Percentiles rank a stretch among this genome's conserved stretches.
phyloP scores from a whole-genome alignment of 1,140 invertebrate genomes.

The Neoseiulus cucumeris region DNA sequence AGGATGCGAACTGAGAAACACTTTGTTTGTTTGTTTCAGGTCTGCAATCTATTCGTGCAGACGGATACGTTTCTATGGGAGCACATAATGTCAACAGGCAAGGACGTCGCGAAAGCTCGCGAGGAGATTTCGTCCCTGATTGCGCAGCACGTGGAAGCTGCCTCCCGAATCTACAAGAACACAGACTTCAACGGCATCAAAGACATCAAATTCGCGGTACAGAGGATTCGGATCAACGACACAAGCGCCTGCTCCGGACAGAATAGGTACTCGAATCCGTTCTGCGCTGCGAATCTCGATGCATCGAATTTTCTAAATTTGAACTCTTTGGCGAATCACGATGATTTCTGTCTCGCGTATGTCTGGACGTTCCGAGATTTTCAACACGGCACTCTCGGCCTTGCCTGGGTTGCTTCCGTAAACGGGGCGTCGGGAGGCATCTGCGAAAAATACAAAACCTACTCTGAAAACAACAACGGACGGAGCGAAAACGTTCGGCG shows the following conservation, averaged over 20 bases:
- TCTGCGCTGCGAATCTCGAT: constrained; percentile 93
- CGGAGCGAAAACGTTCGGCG: constrained; percentile 78
- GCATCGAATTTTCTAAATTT: constrained; percentile 97
- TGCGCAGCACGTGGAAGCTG: constrained; percentile 90
- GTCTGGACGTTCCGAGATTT: constrained; percentile 96
- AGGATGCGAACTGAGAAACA: too few relatives aligned
- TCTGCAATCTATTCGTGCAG: constrained; percentile 82
- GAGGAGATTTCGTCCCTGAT: constrained; percentile 94
- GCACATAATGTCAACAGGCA: constrained; percentile 46
- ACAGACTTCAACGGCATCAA: constrained; percentile 83
- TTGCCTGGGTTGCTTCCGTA: constrained; percentile 94
- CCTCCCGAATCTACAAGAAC: constrained; percentile 90
- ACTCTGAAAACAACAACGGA: constrained; percentile 79
- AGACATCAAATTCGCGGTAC: constrained; percentile 94
- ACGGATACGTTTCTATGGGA: constrained; percentile 93
- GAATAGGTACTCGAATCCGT: constrained; percentile 55
- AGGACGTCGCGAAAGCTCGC: constrained; percentile 51
- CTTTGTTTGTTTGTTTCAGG: background rate
- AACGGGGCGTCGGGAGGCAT: constrained; percentile 87
- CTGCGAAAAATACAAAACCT: constrained; percentile 92
- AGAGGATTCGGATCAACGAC: constrained; percentile 78
- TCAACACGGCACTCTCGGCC: constrained; percentile 77
- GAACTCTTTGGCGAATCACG: constrained; percentile 87
- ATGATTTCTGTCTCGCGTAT: constrained; percentile 94
- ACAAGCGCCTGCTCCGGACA: constrained; percentile 47